Conservation (phyloP, 2,113 vertebrate genomes). For the Lepus europaeus region DNA sequence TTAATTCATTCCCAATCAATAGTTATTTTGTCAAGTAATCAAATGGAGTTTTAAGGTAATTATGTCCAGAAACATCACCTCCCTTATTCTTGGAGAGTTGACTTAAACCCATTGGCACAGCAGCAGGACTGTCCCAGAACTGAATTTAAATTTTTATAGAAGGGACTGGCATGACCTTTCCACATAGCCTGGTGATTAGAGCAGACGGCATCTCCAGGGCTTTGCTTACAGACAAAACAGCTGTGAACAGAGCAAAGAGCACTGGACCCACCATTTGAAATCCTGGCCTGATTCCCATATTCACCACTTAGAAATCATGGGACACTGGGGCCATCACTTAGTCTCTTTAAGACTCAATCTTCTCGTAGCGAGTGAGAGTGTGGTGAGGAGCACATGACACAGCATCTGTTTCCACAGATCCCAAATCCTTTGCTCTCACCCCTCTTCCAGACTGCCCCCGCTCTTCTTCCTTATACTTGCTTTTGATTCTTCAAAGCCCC, state of each 20-base stretch:
- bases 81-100: neutral
- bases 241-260: neutral
- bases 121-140: neutral
- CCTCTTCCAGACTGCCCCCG: neutral
- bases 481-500: neutral
- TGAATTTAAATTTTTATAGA: neutral
- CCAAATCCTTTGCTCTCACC: too few species aligned
- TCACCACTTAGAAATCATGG: fast-evolving
- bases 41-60: neutral
- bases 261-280: neutral
- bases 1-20: neutral
- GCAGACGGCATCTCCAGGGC: neutral
- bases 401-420: neutral
- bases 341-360: neutral
- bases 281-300: neutral
- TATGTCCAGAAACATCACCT: neutral
- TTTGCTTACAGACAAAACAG: neutral
- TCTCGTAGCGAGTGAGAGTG: neutral
- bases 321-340: fast-evolving
- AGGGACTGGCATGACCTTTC: neutral
- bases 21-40: neutral
- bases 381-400: fast-evolving
- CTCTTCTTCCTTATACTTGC: neutral
- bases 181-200: neutral
- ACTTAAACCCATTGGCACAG: neutral